phyloP scores from a whole-genome alignment of 2,113 vertebrate genomes.

The Paracanthobrama guichenoti region DNA sequence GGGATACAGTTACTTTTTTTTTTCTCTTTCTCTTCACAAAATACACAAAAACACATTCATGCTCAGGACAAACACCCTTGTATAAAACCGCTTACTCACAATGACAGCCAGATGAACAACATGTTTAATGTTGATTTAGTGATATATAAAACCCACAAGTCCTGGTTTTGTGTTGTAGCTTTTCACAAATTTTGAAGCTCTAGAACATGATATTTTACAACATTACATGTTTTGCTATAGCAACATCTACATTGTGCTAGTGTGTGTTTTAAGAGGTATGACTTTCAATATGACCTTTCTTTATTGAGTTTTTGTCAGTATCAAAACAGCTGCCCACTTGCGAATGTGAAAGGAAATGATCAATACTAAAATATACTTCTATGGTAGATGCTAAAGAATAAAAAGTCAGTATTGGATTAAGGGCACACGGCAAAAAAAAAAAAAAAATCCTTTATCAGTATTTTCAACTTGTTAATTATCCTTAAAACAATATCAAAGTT shows the following conservation, averaged over 20 bases:
- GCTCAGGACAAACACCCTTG: conserved; percentile 46
- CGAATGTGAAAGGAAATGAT: conserved; percentile 32
- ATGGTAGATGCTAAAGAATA: neutral
- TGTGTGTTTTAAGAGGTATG: neutral
- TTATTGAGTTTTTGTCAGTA: conserved; percentile 1
- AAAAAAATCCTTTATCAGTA: neutral
- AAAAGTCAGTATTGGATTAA: neutral
- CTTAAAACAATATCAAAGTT: neutral
- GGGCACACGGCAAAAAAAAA: neutral
- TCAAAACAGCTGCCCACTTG: conserved; percentile 20
- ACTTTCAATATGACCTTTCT: conserved; percentile 9
- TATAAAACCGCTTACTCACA: neutral
- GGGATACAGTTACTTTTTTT: neutral
- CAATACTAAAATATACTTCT: conserved; percentile 25
- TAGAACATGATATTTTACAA: conserved; percentile 7
- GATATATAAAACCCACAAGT: neutral
- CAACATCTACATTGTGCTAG: neutral
- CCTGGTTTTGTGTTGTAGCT: neutral
- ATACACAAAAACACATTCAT: conserved; percentile 41
- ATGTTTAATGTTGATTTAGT: neutral
- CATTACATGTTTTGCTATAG: conserved; percentile 3
- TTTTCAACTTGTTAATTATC: neutral
- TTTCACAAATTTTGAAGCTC: neutral
- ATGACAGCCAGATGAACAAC: neutral
- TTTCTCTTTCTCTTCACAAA: neutral